Percentiles rank a stretch among this genome's conserved stretches.
Conservation (phyloP, 1,140 invertebrate genomes). For the Solenopsis fugax region DNA sequence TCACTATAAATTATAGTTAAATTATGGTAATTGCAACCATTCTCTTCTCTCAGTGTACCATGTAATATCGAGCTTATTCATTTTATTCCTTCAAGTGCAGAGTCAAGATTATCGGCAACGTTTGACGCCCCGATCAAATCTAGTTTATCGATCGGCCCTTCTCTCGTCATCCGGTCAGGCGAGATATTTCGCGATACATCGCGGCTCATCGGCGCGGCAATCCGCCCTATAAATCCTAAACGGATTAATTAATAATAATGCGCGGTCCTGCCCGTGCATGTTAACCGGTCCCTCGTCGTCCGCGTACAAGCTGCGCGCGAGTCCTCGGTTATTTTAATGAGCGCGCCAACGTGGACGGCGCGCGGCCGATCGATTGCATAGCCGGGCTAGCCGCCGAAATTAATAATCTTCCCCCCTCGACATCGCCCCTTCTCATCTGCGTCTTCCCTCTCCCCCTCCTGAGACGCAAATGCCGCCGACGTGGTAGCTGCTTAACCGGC, state of each 20-base stretch:
- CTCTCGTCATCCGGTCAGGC: background rate
- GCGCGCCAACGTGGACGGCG: slow-evolving; percentile 63
- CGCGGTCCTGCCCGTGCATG: slow-evolving; percentile 67
- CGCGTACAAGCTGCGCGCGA: slow-evolving; percentile 67
- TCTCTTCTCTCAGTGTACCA: no score
- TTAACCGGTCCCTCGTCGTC: slow-evolving; percentile 64
- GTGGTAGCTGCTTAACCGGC: slow-evolving; percentile 35
- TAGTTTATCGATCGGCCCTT: slow-evolving; percentile 38
- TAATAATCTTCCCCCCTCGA: slow-evolving; percentile 63
- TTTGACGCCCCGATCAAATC: background rate
- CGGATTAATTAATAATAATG: slow-evolving; percentile 79
- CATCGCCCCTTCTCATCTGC: background rate
- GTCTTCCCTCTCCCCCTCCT: background rate
- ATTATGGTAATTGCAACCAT: no score
- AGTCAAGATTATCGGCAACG: background rate
- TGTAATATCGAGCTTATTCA: background rate
- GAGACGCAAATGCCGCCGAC: slow-evolving; percentile 45
- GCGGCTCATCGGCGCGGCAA: slow-evolving; percentile 32
- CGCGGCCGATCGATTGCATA: slow-evolving; percentile 73
- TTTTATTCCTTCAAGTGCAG: background rate
- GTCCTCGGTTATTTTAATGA: slow-evolving; percentile 76
- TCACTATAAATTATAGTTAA: no score
- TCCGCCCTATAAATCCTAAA: slow-evolving; percentile 75
- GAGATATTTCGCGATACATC: slow-evolving; percentile 7
- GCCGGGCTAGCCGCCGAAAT: slow-evolving; percentile 71